Percentiles rank a stretch among this genome's conserved stretches.
These are phyloP conservation scores for Vulpes lagopus DNA, from an alignment of 2,113 vertebrate genomes.

Conservation along the genomic window DNA sequence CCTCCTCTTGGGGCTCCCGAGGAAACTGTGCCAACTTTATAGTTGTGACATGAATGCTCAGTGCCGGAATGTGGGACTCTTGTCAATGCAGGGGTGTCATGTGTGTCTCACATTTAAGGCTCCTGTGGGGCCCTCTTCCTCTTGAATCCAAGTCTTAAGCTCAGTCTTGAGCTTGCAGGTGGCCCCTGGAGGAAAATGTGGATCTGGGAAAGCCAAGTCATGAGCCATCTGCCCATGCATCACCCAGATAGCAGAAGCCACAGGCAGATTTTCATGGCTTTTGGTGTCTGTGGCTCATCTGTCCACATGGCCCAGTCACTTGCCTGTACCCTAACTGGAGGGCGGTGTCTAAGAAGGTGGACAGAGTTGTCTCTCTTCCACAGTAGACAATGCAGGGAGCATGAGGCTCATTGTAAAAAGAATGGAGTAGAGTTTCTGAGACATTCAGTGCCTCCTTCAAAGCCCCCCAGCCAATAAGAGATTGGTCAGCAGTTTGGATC, in stretches of 20 bases:
- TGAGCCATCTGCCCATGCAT: no score
- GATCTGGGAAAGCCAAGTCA: not conserved
- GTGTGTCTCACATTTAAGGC: no score
- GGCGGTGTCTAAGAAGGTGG: not conserved
- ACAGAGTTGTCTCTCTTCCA: not conserved
- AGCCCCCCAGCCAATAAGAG: not conserved
- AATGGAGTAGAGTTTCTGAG: not conserved
- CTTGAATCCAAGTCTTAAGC: not conserved
- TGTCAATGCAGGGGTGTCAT: fast-evolving
- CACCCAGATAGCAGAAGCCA: no score
- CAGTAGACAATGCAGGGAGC: not conserved
- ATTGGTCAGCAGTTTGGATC: not conserved
- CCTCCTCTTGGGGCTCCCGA: not conserved
- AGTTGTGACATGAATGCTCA: not conserved
- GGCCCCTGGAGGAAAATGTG: not conserved
- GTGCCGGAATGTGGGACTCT: no score
- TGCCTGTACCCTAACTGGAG: not conserved
- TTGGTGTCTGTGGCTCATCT: not conserved
- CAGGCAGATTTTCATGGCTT: not conserved
- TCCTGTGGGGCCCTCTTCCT: not conserved
- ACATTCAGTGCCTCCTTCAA: not conserved
- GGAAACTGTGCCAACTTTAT: not conserved
- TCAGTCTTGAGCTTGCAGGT: not conserved
- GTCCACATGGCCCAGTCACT: not conserved
- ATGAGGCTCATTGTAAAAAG: not conserved